Evolutionary conservation across 2,888 invertebrate species (phyloP), one percentile per base, ranked within the genome.

Genomic region (Stenoptilia bipunctidactyla): DNA sequence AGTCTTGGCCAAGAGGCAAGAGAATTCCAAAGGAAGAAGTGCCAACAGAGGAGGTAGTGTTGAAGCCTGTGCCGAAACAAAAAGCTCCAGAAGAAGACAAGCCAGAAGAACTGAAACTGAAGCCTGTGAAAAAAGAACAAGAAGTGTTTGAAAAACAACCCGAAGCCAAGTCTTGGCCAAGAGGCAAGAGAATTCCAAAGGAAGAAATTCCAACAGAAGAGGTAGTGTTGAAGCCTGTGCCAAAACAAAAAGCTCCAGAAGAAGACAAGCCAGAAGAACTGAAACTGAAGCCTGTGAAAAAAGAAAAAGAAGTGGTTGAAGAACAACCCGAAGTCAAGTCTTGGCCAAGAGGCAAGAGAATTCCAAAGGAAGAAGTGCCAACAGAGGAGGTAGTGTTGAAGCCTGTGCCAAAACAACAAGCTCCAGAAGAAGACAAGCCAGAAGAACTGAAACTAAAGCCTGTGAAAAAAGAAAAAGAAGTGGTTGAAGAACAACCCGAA

Each of bases 11-110:
- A 2, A 45, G 48, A 15, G 54, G 56, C 15, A 62, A 53, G 39
- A 52, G 48, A 44, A 56, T 43, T 34, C 54, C 52, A 2, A 57
- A 57, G 39, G 53, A 53, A 53, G 58, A 40, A 54, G 64, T 41
- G 50, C 66, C 69, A 3, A 62, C 68, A 42, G 80, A 44, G 34
- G 75, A 83, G 46, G 70, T 86, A 0, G 58, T 60, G 13, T 56
- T 86, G 1, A 86, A 86, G 43, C 85, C 86, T 2, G 52, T 71
- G 37, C 50, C 56, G 6, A 56, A 51, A 40, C 41, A 41, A 38
- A 49, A 51, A 4, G 41, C 13, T 0, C 42, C 36, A 2, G 48
- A 53, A 38, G 42, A 40, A 49, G 55, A 58, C 40, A 51, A 45
- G 40, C 56, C 60, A 6, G 41, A 58, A 44, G 59, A 58, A 38